Evolutionary conservation across 2,888 invertebrate genomes (phyloP).

Genomic region (Perdita meconis): DNA sequence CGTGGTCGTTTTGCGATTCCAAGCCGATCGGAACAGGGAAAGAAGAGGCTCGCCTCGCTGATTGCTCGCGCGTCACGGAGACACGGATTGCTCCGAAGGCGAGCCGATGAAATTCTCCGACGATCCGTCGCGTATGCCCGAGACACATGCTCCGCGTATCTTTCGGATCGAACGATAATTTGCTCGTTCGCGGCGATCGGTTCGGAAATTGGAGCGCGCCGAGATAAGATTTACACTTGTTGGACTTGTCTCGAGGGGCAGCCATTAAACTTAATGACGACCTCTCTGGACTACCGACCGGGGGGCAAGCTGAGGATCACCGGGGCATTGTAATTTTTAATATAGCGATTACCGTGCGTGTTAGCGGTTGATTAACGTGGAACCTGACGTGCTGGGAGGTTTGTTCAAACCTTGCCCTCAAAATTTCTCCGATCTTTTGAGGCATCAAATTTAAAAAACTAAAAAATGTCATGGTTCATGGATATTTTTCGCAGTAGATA

Average conservation of each 20-base stretch:
- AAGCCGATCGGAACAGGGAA: conserved; percentile 52
- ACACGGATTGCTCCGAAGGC: not conserved
- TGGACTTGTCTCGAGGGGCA: not conserved
- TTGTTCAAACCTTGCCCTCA: no score
- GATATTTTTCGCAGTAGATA: no score
- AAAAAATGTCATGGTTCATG: no score
- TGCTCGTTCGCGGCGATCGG: conserved; percentile 26
- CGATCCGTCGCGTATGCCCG: not conserved
- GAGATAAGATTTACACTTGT: conserved; percentile 48
- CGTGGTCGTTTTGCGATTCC: conserved; percentile 56
- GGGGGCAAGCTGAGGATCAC: not conserved
- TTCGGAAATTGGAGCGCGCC: conserved; percentile 32
- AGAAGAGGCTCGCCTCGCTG: conserved; percentile 26
- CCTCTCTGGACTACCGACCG: not conserved
- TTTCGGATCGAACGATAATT: conserved; percentile 28
- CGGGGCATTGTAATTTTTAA: conserved; percentile 21
- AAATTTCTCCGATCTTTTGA: no score
- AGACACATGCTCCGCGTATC: not conserved
- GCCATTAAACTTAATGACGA: conserved; percentile 15
- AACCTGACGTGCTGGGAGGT: no score
- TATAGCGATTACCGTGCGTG: conserved; percentile 14
- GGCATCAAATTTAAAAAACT: no score
- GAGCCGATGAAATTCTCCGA: conserved; percentile 20
- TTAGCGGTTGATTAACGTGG: no score
- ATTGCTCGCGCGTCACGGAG: conserved; percentile 7